Percentiles rank a stretch among this genome's conserved stretches.
Evolutionary conservation across 2,797 vertebrate genomes (phyloP).

Genomic region (Psittacula derbiana): DNA sequence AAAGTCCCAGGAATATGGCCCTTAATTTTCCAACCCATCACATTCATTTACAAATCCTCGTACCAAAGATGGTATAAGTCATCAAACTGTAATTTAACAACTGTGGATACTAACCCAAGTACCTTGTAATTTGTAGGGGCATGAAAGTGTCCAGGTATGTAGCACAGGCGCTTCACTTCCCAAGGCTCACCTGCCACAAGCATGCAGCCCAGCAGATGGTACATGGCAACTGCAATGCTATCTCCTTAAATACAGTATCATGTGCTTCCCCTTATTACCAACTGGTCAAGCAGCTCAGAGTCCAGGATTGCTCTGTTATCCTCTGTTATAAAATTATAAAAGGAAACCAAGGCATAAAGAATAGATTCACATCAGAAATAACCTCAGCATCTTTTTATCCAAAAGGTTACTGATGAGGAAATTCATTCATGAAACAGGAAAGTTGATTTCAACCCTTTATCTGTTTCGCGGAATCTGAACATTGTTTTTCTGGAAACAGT

Average conservation of each 20-base stretch:
- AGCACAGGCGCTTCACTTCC: background rate
- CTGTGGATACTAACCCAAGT: background rate
- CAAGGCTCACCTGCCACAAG: background rate
- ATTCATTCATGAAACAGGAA: background rate
- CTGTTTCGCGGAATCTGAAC: background rate
- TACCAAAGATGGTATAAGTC: background rate
- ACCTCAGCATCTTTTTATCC: background rate
- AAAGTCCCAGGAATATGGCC: background rate
- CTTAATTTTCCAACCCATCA: background rate
- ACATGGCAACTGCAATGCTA: background rate
- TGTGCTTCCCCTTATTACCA: background rate
- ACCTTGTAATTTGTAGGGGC: background rate
- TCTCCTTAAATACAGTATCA: background rate
- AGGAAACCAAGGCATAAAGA: background rate
- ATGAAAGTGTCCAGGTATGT: background rate
- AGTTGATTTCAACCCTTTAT: background rate
- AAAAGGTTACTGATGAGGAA: background rate
- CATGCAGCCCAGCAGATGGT: background rate
- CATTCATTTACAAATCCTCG: background rate
- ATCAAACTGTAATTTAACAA: rapidly evolving
- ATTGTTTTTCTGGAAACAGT: background rate
- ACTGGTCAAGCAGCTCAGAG: background rate
- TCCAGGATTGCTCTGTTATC: background rate
- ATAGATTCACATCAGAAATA: background rate
- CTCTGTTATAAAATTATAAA: background rate